A percentile compares a stretch with the other conserved stretches of the same genome.
Conservation (phyloP, 2,888 invertebrate species). For the Eudasyphora cyanicolor region DNA sequence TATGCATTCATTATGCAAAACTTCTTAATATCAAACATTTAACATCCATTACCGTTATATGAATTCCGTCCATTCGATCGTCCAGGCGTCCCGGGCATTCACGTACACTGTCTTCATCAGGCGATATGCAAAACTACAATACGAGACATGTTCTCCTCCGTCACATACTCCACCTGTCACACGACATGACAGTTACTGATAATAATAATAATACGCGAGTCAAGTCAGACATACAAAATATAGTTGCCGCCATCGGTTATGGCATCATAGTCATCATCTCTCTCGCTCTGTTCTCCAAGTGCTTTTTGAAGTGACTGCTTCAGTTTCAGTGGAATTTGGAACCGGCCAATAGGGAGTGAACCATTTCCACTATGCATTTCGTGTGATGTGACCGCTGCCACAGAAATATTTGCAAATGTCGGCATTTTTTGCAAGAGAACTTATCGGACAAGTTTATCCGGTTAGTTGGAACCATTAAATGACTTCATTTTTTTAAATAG, state of each 20-base stretch:
- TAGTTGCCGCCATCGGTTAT: slow-evolving; percentile 6
- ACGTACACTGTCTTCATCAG: background rate
- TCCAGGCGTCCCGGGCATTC: background rate
- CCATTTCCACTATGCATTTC: background rate
- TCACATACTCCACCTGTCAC: slow-evolving; percentile 21
- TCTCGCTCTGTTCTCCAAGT: background rate
- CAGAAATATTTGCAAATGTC: background rate
- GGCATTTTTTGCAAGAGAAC: background rate
- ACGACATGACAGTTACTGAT: slow-evolving; percentile 30
- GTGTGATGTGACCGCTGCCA: slow-evolving; percentile 3
- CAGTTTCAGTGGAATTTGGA: background rate
- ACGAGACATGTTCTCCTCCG: background rate
- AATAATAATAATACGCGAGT: too few species aligned
- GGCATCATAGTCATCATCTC: background rate
- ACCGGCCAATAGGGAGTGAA: background rate
- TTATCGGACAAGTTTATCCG: background rate
- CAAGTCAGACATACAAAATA: background rate
- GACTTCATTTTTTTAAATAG: background rate
- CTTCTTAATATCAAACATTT: background rate
- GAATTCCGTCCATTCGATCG: background rate
- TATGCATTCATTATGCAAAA: background rate
- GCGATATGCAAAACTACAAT: slow-evolving; percentile 12
- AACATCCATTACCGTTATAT: slow-evolving; percentile 26
- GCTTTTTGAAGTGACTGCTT: too few species aligned
- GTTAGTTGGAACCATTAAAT: background rate